A percentile compares a stretch with the other conserved stretches of the same genome.
These are phyloP conservation scores for Aplysia californica DNA, from an alignment of 1,140 invertebrate species.

Conservation along the genomic window DNA sequence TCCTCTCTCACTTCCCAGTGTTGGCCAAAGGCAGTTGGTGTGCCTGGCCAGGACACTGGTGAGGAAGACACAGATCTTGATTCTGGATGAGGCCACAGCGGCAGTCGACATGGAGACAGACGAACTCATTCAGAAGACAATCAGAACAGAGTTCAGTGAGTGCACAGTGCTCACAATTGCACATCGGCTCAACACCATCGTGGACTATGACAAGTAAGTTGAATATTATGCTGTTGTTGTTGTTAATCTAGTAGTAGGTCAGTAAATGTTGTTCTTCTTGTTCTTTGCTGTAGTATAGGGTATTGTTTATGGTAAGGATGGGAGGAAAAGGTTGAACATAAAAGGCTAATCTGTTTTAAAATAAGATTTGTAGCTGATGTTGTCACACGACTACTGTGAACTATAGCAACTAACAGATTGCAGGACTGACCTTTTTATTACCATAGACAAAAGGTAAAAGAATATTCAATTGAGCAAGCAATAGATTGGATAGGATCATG, in stretches of 20 bases:
- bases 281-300: conserved; percentile 72
- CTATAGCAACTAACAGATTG: no score
- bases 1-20: conserved; percentile 53
- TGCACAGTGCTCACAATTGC: conserved; percentile 69
- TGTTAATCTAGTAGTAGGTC: no score
- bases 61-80: conserved; percentile 78
- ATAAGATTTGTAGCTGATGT: no score
- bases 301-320: conserved; percentile 92
- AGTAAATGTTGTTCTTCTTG: no score
- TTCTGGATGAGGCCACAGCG: conserved; percentile 74
- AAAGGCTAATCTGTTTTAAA: no score
- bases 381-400: no score
- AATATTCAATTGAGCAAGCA: no score
- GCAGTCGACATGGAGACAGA: conserved; percentile 68
- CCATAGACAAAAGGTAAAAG: no score
- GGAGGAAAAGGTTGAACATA: no score
- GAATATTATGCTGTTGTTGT: no score
- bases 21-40: conserved; percentile 71
- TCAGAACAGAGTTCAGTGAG: conserved; percentile 62
- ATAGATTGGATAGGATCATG: no score
- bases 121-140: conserved; percentile 67
- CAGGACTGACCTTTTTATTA: no score
- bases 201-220: conserved; percentile 65
- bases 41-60: conserved; percentile 71
- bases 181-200: conserved; percentile 69